These are phyloP conservation scores for Psittacula cyanocephala DNA, from an alignment of 2,113 vertebrate genomes.

Conservation along the genomic window DNA sequence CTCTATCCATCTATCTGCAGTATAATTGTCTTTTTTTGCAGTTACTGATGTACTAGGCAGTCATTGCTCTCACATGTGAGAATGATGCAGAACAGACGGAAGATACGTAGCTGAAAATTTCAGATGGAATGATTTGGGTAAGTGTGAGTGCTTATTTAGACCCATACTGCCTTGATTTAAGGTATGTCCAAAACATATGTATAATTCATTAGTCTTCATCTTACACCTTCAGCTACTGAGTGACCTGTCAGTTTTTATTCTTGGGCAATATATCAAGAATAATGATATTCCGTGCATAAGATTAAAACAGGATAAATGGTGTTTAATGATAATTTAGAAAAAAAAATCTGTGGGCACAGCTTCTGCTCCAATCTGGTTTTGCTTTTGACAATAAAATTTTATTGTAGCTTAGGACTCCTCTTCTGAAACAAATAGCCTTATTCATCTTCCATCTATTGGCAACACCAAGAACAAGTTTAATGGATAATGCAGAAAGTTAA, in stretches of 20 bases:
- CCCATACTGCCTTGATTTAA: background rate
- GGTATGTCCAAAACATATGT: background rate
- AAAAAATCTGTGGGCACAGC: conserved; percentile 6
- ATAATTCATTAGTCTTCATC: conserved; percentile 24
- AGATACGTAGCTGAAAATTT: background rate
- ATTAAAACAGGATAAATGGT: conserved; percentile 22
- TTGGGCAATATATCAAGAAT: conserved; percentile 36
- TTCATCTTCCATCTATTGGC: background rate
- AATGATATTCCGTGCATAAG: background rate
- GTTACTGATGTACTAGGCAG: background rate
- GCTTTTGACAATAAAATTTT: conserved; percentile 26
- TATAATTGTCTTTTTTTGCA: background rate
- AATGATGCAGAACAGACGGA: background rate
- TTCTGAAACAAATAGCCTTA: conserved; percentile 18
- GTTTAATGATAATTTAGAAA: conserved; percentile 24
- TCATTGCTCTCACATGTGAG: background rate
- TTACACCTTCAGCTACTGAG: background rate
- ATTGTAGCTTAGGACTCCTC: background rate
- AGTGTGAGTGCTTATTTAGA: background rate
- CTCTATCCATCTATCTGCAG: background rate
- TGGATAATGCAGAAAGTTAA: background rate
- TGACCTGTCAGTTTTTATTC: conserved; percentile 42
- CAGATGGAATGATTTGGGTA: background rate
- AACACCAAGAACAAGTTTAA: background rate
- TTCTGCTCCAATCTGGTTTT: conserved; percentile 30